A percentile compares a stretch with the other conserved stretches of the same genome.
phyloP scores from a whole-genome alignment of 2,888 invertebrate species.

The Tipula unca region DNA sequence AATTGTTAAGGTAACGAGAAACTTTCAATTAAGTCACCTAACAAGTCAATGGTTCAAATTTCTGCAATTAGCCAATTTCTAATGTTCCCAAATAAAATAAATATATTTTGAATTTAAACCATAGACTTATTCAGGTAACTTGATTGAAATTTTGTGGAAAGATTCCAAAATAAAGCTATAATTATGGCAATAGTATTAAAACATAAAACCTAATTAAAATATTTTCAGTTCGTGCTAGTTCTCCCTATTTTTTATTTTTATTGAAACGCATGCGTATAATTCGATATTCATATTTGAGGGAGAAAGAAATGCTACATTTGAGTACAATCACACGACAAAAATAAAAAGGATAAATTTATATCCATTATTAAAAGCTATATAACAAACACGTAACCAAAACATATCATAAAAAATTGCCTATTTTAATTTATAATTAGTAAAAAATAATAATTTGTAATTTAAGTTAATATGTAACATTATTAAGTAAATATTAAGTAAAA shows the following conservation, averaged over 20 bases:
- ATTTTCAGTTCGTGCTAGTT: neutral
- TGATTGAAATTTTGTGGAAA: too few species aligned
- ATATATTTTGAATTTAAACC: too few species aligned
- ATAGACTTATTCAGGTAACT: too few species aligned
- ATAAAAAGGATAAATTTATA: neutral
- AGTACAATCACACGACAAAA: constrained; percentile 2
- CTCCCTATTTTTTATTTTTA: neutral
- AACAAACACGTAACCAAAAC: neutral
- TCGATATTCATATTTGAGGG: neutral
- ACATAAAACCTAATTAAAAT: too few species aligned
- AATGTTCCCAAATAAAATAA: too few species aligned
- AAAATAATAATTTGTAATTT: neutral
- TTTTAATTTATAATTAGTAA: neutral
- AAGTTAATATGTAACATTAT: neutral
- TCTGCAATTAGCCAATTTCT: too few species aligned
- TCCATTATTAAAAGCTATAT: neutral
- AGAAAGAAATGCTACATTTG: neutral
- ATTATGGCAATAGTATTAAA: too few species aligned
- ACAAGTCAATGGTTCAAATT: too few species aligned
- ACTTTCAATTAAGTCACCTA: too few species aligned
- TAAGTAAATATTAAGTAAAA: neutral
- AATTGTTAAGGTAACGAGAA: too few species aligned
- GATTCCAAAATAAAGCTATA: too few species aligned
- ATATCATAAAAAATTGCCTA: constrained; percentile 3
- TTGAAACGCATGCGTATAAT: neutral